Conservation (phyloP, 2,113 vertebrate species). For the Pyxicephalus adspersus region DNA sequence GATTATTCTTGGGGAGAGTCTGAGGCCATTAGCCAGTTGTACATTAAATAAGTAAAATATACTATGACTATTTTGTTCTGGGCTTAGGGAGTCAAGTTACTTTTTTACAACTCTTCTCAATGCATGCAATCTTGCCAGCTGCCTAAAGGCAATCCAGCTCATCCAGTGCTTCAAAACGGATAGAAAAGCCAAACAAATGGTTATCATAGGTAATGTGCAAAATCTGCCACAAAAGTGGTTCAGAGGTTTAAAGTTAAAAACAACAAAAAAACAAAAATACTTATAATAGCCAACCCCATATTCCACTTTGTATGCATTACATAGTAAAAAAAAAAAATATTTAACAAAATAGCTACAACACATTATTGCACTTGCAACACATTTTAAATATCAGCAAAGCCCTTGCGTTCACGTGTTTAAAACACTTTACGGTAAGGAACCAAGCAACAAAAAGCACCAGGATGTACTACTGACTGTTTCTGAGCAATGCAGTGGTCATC, state of each 20-base stretch:
- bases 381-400: slow-evolving; percentile 68
- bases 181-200: slow-evolving; percentile 23
- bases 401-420: slow-evolving; percentile 29
- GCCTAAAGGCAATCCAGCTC: not conserved
- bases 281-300: slow-evolving; percentile 49
- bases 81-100: no score
- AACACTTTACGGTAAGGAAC: slow-evolving; percentile 44
- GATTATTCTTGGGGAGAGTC: no score
- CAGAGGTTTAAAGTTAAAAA: slow-evolving; percentile 11
- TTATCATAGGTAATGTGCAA: slow-evolving; percentile 50
- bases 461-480: slow-evolving; percentile 24
- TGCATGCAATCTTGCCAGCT: slow-evolving; percentile 18
- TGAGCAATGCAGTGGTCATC: slow-evolving; percentile 47
- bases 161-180: slow-evolving; percentile 37
- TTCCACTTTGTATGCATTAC: slow-evolving; percentile 48
- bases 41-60: no score
- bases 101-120: not conserved
- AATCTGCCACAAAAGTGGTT: slow-evolving; percentile 46
- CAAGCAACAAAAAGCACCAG: slow-evolving; percentile 54
- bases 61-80: no score
- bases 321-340: slow-evolving; percentile 50
- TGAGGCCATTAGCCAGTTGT: no score
- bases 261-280: slow-evolving; percentile 10
- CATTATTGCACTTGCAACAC: slow-evolving; percentile 74
- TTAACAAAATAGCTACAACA: slow-evolving; percentile 56